Conservation (phyloP, 2,113 vertebrate species). For the Ibidorhyncha struthersii region DNA sequence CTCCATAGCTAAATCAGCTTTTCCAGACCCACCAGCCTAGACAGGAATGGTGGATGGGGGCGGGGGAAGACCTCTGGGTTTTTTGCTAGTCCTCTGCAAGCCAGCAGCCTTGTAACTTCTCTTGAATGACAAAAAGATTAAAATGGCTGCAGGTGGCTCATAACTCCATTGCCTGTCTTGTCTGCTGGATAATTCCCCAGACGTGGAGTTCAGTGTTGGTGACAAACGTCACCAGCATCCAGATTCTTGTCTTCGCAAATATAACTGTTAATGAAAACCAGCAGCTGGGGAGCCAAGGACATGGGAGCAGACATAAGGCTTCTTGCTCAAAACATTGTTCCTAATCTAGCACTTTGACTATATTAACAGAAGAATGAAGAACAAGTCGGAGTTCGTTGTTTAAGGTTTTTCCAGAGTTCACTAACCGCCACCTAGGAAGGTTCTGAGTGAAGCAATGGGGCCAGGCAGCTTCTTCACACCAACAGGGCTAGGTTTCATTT, state of each 20-base stretch:
- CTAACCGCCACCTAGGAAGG: not conserved
- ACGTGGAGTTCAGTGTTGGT: not conserved
- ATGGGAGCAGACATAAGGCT: not conserved
- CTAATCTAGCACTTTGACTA: not conserved
- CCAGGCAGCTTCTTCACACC: not conserved
- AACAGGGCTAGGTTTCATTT: not conserved
- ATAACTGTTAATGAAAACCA: not conserved
- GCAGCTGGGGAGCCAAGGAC: not conserved
- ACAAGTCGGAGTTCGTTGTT: not conserved
- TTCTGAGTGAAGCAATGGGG: not conserved
- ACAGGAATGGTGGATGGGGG: not conserved
- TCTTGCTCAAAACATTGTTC: not conserved
- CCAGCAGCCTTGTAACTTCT: not conserved
- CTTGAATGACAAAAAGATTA: not conserved
- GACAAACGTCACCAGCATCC: not conserved
- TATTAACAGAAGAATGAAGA: not conserved
- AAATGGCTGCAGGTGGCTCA: not conserved
- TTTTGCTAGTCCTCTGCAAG: not conserved
- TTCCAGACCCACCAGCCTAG: not conserved
- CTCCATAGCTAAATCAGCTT: not conserved
- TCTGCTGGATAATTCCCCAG: not conserved
- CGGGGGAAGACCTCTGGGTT: not conserved
- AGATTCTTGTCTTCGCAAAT: not conserved
- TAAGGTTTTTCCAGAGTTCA: not conserved
- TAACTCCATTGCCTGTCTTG: not conserved